phyloP scores from a whole-genome alignment of 2,888 invertebrate species.

The Callyntrura sp. region DNA sequence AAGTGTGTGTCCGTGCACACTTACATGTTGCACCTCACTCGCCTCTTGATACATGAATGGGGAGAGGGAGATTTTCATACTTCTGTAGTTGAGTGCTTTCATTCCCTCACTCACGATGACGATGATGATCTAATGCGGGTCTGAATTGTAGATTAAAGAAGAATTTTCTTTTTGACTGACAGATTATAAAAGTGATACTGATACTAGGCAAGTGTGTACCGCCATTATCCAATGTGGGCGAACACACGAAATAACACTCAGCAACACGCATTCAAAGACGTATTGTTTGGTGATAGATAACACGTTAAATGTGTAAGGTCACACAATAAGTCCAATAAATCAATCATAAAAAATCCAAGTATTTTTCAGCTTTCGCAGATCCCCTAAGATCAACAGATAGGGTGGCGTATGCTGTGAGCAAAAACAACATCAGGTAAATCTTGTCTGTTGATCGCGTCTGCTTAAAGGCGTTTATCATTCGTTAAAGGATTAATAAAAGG shows the following conservation, averaged over 20 bases:
- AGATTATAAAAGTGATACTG: slow-evolving; percentile 39
- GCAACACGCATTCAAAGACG: neutral
- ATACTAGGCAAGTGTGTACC: slow-evolving; percentile 9
- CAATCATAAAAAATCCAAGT: slow-evolving; percentile 45
- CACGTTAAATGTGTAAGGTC: slow-evolving; percentile 51
- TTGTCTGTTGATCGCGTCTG: neutral
- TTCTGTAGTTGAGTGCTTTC: no score
- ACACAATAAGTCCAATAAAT: slow-evolving; percentile 51
- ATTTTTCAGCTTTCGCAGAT: slow-evolving; percentile 34
- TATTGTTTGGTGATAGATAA: slow-evolving; percentile 23
- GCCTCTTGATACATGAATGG: neutral
- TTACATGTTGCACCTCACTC: neutral
- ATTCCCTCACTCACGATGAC: neutral
- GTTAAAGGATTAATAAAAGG: slow-evolving; percentile 41
- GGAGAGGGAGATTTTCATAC: neutral
- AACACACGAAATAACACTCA: neutral
- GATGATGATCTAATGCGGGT: neutral
- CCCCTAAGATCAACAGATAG: slow-evolving; percentile 26
- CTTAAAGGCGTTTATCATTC: slow-evolving; percentile 34
- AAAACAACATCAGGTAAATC: slow-evolving; percentile 13
- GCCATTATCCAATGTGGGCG: slow-evolving; percentile 12
- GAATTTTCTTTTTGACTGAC: slow-evolving; percentile 4
- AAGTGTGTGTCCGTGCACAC: neutral
- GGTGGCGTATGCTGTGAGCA: slow-evolving; percentile 20
- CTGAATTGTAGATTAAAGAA: slow-evolving; percentile 28